A percentile compares a stretch with the other conserved stretches of the same genome.
Conservation (phyloP, 2,888 invertebrate species). For the Apotomis capreana region DNA sequence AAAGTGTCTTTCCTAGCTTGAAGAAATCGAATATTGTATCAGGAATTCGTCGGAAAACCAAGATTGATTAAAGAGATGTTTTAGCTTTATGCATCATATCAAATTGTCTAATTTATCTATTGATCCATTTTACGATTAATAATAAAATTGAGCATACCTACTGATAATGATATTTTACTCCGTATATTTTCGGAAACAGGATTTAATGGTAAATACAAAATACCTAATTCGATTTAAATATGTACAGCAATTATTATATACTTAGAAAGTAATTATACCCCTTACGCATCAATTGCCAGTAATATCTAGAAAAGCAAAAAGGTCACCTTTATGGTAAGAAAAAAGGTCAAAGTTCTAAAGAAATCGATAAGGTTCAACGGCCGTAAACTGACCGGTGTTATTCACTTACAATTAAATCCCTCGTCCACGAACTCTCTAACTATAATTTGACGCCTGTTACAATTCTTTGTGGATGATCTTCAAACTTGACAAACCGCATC, state of each 20-base stretch:
- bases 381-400: slow-evolving; percentile 2
- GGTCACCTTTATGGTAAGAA: slow-evolving; percentile 1
- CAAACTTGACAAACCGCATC: too few relatives aligned
- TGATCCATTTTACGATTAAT: too few relatives aligned
- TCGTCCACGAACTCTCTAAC: background rate
- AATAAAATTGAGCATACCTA: too few relatives aligned
- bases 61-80: too few relatives aligned
- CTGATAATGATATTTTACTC: too few relatives aligned
- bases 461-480: background rate
- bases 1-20: too few relatives aligned
- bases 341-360: slow-evolving; percentile 28
- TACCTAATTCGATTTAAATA: background rate
- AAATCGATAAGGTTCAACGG: slow-evolving; percentile 33
- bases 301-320: slow-evolving; percentile 18
- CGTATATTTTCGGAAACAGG: too few relatives aligned
- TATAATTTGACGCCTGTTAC: background rate
- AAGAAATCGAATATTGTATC: too few relatives aligned
- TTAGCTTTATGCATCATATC: too few relatives aligned
- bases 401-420: background rate
- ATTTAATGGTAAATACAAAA: too few relatives aligned
- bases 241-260: background rate
- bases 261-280: slow-evolving; percentile 4
- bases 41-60: too few relatives aligned
- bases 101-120: too few relatives aligned
- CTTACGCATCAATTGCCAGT: slow-evolving; percentile 2